Evolutionary conservation across 1,140 invertebrate genomes (phyloP), one percentile per base, ranked within the genome.

Genomic region (Psilanteris sp.): DNA sequence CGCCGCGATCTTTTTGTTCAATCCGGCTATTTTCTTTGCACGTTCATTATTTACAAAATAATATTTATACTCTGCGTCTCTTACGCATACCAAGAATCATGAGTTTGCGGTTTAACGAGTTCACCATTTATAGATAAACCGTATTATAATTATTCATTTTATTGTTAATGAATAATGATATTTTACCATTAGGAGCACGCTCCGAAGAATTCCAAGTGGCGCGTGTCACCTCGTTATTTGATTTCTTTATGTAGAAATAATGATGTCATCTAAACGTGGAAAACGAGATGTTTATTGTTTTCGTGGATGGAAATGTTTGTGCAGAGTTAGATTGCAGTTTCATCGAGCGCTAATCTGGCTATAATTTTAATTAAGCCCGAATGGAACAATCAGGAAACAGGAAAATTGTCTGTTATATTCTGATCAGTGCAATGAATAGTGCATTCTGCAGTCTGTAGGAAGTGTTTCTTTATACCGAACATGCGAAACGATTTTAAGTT

Each of bases 141-240:
- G 32, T 27, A 62, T 61, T 48, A 72, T 62, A 50, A 55, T 62
- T 62, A 72, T 72, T 62, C 67, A 48, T 62, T 46, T 71, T 37
- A 32, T 71, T 54, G 55, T 62, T 44, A 62, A 71, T 48, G 67
- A 71, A 55, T 71, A 71, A 71, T 31, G 9, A 70, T 59, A 52
- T 50, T 52, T 62, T 54, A 37, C 67, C 67, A 62, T 71, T 71
- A 55, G 39, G 14, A 71, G 55, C 67, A 71, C 55, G 39, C 36
- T 46, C 11, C 37, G 26, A 22, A 16, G 54, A 61, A 70, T 61
- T 54, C 44, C 37, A 43, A 50, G 24, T 34, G 34, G 18, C 52
- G 44, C 52, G 36, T 71, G 64, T 68, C 64, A 57, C 64, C 52
- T 50, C 13, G 24, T 39, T 48, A 34, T 52, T 59, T 48, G 31